These are phyloP conservation scores for Drosophila eugracilis DNA, from an alignment of 1,140 invertebrate species.

Conservation along the genomic window DNA sequence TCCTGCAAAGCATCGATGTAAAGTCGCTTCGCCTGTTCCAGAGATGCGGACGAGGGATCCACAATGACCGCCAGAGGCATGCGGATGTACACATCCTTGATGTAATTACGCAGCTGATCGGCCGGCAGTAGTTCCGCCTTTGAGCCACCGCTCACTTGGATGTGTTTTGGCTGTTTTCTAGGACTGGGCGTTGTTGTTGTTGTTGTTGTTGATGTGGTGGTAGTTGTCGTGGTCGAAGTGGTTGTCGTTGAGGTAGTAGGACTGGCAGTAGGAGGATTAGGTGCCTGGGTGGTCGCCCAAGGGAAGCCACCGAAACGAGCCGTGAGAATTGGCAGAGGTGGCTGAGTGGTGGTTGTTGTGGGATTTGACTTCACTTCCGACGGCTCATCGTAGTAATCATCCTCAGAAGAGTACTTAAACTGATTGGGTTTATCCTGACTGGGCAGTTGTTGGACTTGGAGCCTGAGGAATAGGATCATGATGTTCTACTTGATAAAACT, in stretches of 20 bases:
- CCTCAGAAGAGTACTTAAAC: slow-evolving; percentile 50
- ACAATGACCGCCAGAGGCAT: slow-evolving; percentile 86
- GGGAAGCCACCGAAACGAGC: slow-evolving; percentile 56
- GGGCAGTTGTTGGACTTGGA: slow-evolving; percentile 57
- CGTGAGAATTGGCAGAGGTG: slow-evolving; percentile 29
- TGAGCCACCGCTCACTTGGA: slow-evolving; percentile 33
- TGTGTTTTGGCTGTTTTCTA: slow-evolving; percentile 67
- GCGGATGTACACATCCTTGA: slow-evolving; percentile 86
- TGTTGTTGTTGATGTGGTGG: slow-evolving; percentile 35
- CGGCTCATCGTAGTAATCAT: slow-evolving; percentile 67
- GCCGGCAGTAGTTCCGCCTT: slow-evolving; percentile 74
- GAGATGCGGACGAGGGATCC: slow-evolving; percentile 84
- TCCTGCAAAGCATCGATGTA: slow-evolving; percentile 85
- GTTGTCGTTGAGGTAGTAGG: slow-evolving; percentile 24
- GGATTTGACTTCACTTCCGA: slow-evolving; percentile 10
- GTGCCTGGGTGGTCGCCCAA: slow-evolving; percentile 40
- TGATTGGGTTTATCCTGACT: slow-evolving; percentile 23
- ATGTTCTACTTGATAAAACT: slow-evolving; percentile 48
- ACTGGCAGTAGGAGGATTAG: slow-evolving; percentile 18
- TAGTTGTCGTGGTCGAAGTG: slow-evolving; percentile 38
- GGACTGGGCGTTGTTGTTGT: slow-evolving; percentile 47
- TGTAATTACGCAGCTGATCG: slow-evolving; percentile 85
- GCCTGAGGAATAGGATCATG: slow-evolving; percentile 46
- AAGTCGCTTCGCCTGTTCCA: slow-evolving; percentile 85
- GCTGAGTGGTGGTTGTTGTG: slow-evolving; percentile 6